A percentile compares a stretch with the other conserved stretches of the same genome.
phyloP scores from a whole-genome alignment of 2,888 invertebrate genomes.

The Archips crataeganus region DNA sequence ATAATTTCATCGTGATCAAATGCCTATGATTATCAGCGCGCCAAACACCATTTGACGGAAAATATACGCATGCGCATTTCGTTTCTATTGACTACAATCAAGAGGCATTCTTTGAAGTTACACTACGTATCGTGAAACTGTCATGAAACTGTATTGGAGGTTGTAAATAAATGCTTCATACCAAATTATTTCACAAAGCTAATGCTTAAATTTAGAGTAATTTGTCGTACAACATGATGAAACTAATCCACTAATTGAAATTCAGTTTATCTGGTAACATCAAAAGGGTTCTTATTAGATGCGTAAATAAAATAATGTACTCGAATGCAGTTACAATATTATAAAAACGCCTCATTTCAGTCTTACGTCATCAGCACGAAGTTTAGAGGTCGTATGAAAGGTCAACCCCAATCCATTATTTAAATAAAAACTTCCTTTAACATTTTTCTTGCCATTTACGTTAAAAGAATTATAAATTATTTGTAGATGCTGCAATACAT shows the following conservation, averaged over 20 bases:
- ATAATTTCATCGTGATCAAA: constrained; percentile 78
- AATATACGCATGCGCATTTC: constrained; percentile 75
- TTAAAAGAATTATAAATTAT: background rate
- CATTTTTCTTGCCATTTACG: background rate
- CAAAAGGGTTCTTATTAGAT: background rate
- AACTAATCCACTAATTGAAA: too few species aligned
- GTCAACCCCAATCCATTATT: constrained; percentile 29
- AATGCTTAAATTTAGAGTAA: too few species aligned
- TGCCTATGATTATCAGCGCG: constrained; percentile 74
- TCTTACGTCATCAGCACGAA: constrained; percentile 29
- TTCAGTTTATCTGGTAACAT: too few species aligned
- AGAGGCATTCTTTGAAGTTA: constrained; percentile 23
- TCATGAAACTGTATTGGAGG: too few species aligned
- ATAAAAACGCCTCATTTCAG: constrained; percentile 10
- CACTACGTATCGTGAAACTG: background rate
- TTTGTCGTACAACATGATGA: too few species aligned
- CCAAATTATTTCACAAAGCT: background rate
- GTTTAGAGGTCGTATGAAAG: constrained; percentile 39
- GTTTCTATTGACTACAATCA: constrained; percentile 61
- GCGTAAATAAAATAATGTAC: constrained; percentile 9
- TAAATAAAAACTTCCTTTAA: background rate
- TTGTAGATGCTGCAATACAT: too few species aligned
- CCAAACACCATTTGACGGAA: constrained; percentile 76
- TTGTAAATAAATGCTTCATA: background rate
- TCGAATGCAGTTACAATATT: constrained; percentile 7